A percentile compares a stretch with the other conserved stretches of the same genome.
Evolutionary conservation across 2,113 vertebrate species (phyloP).

Genomic region (Origma solitaria): DNA sequence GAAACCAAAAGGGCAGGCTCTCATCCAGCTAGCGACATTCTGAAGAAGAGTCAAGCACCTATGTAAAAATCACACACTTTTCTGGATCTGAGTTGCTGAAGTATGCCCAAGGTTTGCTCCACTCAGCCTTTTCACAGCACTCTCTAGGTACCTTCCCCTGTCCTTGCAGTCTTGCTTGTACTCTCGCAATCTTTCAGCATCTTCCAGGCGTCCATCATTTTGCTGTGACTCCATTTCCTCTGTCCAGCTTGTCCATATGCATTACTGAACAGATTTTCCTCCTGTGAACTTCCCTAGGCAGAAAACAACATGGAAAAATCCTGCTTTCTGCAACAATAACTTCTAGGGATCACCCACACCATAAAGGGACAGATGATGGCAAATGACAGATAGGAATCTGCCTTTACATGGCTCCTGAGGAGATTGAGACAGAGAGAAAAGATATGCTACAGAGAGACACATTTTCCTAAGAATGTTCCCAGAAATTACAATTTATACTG

Average conservation of each 20-base stretch:
- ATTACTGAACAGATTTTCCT: neutral
- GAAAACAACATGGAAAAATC: neutral
- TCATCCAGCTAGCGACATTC: neutral
- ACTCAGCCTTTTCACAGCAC: neutral
- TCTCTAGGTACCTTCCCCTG: neutral
- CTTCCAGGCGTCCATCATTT: neutral
- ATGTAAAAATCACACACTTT: neutral
- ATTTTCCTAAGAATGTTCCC: neutral
- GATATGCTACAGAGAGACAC: neutral
- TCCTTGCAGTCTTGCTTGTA: neutral
- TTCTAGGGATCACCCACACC: neutral
- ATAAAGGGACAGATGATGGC: neutral
- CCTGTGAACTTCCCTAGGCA: neutral
- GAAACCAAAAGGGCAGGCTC: neutral
- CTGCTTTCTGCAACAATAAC: neutral
- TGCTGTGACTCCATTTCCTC: neutral
- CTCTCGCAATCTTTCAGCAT: neutral
- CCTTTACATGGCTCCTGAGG: neutral
- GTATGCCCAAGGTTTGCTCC: neutral
- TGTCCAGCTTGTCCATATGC: neutral
- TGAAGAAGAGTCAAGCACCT: neutral
- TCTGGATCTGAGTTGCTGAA: neutral
- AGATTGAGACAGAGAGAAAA: neutral
- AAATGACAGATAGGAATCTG: neutral
- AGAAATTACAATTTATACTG: neutral